Evolutionary conservation across 2,797 vertebrate genomes (phyloP).

Genomic region (Hybognathus amarus): DNA sequence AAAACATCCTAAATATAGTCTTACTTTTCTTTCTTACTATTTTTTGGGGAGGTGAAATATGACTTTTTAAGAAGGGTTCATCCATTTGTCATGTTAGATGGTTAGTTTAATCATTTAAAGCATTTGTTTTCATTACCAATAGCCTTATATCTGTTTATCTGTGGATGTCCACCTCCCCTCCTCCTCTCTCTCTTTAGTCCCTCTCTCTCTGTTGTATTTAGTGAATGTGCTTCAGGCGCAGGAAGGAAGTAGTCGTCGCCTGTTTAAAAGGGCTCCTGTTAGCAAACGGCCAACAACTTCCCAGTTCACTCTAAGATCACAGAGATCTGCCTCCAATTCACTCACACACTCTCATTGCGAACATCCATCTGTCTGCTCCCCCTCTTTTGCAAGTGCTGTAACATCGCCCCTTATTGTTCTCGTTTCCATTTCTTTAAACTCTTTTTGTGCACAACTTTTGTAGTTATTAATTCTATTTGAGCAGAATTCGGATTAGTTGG

Average conservation of each 20-base stretch:
- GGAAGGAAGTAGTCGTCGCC: slow-evolving; percentile 64
- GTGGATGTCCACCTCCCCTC: not conserved
- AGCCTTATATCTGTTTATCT: not conserved
- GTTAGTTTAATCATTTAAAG: not conserved
- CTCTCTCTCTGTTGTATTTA: not conserved
- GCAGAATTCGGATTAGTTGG: not conserved
- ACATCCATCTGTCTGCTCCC: not conserved
- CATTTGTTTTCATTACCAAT: not conserved
- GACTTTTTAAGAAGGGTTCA: not conserved
- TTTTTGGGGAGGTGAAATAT: not conserved
- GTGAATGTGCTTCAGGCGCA: slow-evolving; percentile 32
- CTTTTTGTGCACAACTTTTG: not conserved
- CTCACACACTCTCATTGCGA: not conserved
- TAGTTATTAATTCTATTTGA: not conserved
- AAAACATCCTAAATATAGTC: not conserved
- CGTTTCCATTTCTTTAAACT: not conserved
- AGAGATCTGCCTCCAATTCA: slow-evolving; percentile 57
- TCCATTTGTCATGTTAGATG: not conserved
- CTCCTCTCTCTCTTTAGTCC: not conserved
- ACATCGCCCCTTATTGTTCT: not conserved
- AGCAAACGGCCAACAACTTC: slow-evolving; percentile 68
- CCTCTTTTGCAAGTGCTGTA: not conserved
- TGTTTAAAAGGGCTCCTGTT: slow-evolving; percentile 62
- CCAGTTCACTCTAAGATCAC: slow-evolving; percentile 64
- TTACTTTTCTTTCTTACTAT: not conserved